Conservation (phyloP, 2,113 vertebrate genomes). For the Paramormyrops kingsleyae region DNA sequence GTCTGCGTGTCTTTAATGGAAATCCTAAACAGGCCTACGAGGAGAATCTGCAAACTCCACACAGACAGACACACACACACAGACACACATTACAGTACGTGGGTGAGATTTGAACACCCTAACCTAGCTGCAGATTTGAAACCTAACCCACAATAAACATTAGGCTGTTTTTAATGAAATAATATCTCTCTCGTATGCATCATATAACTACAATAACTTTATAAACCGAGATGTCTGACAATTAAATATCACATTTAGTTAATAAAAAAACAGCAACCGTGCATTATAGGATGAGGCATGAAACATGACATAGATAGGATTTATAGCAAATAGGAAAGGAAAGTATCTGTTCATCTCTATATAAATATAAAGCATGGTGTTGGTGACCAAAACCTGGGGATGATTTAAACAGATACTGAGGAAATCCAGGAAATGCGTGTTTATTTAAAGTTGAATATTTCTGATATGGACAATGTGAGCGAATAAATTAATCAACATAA, state of each 20-base stretch:
- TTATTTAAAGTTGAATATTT: not conserved
- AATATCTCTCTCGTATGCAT: not conserved
- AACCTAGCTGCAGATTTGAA: not conserved
- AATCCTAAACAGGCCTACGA: not conserved
- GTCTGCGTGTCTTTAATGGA: not conserved
- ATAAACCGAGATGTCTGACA: not conserved
- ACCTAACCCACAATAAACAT: not conserved
- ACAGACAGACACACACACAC: too few relatives aligned
- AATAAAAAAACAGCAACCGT: not conserved
- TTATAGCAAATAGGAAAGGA: not conserved
- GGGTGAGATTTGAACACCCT: not conserved
- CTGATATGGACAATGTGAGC: not conserved
- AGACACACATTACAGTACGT: not conserved
- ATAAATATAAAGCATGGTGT: not conserved
- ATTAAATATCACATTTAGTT: not conserved
- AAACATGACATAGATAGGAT: not conserved
- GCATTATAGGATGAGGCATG: not conserved
- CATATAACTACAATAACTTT: not conserved
- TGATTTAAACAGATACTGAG: not conserved
- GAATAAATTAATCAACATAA: not conserved
- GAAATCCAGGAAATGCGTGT: not conserved
- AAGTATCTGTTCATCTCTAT: not conserved
- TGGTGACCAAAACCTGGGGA: not conserved
- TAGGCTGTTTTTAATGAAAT: not conserved
- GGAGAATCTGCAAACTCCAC: not conserved